Conservation (phyloP, 2,797 vertebrate species). For the Sparidentex hasta region DNA sequence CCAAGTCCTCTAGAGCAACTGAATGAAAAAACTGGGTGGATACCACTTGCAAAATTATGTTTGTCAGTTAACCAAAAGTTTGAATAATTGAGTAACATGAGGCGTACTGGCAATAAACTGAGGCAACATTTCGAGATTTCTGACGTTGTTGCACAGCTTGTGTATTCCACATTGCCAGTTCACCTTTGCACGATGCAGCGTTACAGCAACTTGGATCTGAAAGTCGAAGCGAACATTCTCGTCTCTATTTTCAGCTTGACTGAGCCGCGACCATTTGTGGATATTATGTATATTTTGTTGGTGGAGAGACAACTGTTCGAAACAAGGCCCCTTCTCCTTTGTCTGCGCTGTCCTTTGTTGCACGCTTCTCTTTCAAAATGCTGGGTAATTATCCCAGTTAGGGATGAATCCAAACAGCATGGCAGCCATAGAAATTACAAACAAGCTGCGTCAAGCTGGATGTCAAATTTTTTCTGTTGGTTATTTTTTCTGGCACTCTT, state of each 20-base stretch:
- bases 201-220: conserved; percentile 8
- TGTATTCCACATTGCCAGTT: neutral
- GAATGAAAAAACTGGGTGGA: neutral
- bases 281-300: conserved; percentile 37
- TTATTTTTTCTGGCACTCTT: conserved; percentile 34
- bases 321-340: conserved; percentile 33
- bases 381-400: conserved; percentile 71
- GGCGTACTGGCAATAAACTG: neutral
- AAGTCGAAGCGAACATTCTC: neutral
- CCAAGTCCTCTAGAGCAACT: neutral
- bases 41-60: neutral
- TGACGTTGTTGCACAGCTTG: conserved; percentile 5
- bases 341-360: conserved; percentile 49
- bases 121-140: neutral
- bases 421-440: conserved; percentile 59
- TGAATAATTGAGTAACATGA: neutral
- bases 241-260: neutral
- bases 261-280: neutral
- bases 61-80: neutral
- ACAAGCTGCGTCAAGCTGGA: conserved; percentile 48
- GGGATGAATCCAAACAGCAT: conserved; percentile 61
- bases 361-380: conserved; percentile 38
- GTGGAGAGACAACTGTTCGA: conserved; percentile 26
- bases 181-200: conserved; percentile 4
- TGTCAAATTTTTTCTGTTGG: conserved; percentile 41